Evolutionary conservation across 2,797 vertebrate genomes (phyloP), one percentile per base, ranked within the genome.

Genomic region (Anisognathus igniventris): DNA sequence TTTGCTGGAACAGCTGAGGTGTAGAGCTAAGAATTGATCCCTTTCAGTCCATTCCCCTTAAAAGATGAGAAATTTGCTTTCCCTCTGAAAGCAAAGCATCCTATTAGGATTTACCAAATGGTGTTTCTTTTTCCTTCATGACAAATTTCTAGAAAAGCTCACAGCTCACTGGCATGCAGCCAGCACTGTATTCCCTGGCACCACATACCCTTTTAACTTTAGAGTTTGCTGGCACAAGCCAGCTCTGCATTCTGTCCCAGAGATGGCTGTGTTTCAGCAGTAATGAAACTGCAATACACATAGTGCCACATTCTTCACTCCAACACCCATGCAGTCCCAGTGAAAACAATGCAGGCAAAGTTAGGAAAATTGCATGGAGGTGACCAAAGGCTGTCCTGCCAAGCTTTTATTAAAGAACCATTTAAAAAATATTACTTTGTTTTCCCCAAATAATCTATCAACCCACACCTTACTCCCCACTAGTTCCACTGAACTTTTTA

Each of bases 141-240:
- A 86, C 61, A 88, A 88, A 81, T 78, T 92, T 95, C 92, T 91
- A 93, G 82, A 95, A 85, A 78, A 96, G 85, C 73, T 92, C 91
- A 88, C 50, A 90, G 79, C 48, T 53, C 72, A 45, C 0, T 96
- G 94, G 94, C 92, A 75, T 8, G n/a, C 47, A 75, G 81, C 91
- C 94, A 94, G 58, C 65, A 77, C n/a, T 48, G 51, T 92, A 96
- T 96, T 97, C 89, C 79, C 81, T 96, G 94, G 92, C 92, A 96
- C 85, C n/a, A 47, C 54, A 83, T 39, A 58, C 33, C 89, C 85
- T 88, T 90, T 93, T 90, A 93, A 92, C 70, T 94, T 88, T 9
- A 72, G 94, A 82, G 79, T 86, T 89, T 90, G 66, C 87, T 95
- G 91, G 95, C 93, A 78, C 60, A 56, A 87, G 68, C 23, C 78